phyloP scores from a whole-genome alignment of 1,140 invertebrate genomes.

The Trigoniulus corallinus region DNA sequence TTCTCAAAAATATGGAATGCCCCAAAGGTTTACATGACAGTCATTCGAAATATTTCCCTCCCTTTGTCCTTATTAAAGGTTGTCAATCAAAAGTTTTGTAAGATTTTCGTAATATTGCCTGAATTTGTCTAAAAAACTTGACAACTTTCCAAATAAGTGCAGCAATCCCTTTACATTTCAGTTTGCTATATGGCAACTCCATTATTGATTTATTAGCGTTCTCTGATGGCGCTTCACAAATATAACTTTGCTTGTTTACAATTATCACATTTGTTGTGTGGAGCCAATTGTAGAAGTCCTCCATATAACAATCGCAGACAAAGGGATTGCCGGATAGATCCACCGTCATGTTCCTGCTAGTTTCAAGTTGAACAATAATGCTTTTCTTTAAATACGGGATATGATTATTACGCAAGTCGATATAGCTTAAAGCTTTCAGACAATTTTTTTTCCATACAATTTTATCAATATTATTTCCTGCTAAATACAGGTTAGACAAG shows the following conservation, averaged over 20 bases:
- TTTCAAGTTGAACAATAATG: not conserved
- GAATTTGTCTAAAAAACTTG: too few relatives aligned
- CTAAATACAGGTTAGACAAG: not conserved
- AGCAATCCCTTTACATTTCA: too few relatives aligned
- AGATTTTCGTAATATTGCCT: too few relatives aligned
- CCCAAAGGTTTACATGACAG: too few relatives aligned
- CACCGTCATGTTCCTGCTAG: not conserved
- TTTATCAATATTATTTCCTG: not conserved
- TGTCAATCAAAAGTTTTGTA: too few relatives aligned
- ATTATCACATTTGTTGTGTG: not conserved
- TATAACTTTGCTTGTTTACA: not conserved
- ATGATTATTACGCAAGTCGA: not conserved
- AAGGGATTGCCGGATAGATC: not conserved
- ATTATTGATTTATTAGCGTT: too few relatives aligned
- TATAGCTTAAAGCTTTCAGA: not conserved
- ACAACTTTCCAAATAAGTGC: too few relatives aligned
- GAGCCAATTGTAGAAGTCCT: not conserved
- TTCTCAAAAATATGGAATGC: too few relatives aligned
- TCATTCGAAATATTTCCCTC: too few relatives aligned
- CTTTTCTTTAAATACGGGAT: not conserved
- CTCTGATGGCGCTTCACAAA: too few relatives aligned
- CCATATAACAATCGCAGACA: not conserved
- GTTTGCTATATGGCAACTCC: too few relatives aligned
- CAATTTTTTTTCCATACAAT: not conserved
- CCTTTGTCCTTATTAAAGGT: too few relatives aligned